Evolutionary conservation across 2,888 invertebrate genomes (phyloP), one percentile per base, ranked within the genome.

Genomic region (Hirtodrosophila cameraria): DNA sequence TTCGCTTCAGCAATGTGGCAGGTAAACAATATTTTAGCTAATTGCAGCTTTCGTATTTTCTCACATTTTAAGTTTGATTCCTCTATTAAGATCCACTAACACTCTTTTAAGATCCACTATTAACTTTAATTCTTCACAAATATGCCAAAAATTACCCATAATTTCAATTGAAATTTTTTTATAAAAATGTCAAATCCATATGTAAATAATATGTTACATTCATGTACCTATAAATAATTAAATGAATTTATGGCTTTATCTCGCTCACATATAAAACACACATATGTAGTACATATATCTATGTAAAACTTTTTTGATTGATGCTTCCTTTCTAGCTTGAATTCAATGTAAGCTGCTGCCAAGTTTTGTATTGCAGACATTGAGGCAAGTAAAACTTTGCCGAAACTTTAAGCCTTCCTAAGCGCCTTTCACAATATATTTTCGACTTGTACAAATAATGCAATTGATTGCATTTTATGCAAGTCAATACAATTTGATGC

Each of bases 21-120:
- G 41, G 33, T 36, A 72, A 42, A 42, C 30, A 39, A 66, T 53
- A 20, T 50, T 55, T 20, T 66, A 66, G 60, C 60, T 70, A 70
- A 70, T 70, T 72, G 73, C 35, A 36, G 45, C 30, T 54, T 53
- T 13, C 31, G 15, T n/a, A 5, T 25, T 30, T 41, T 35, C 33
- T 15, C 1, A 7, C 11, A 23, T n/a, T n/a, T n/a, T n/a, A n/a
- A n/a, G n/a, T n/a, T n/a, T n/a, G n/a, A n/a, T n/a, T n/a, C n/a
- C n/a, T n/a, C n/a, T n/a, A n/a, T n/a, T n/a, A n/a, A n/a, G n/a
- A n/a, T n/a, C n/a, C n/a, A n/a, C n/a, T n/a, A n/a, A n/a, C n/a
- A n/a, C n/a, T n/a, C n/a, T n/a, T n/a, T n/a, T n/a, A n/a, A n/a
- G n/a, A n/a, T n/a, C n/a, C n/a, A n/a, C n/a, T n/a, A n/a, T n/a